Base-by-base conservation (phyloP, 2,113 vertebrate species). In the Oryctolagus cuniculus region DNA sequence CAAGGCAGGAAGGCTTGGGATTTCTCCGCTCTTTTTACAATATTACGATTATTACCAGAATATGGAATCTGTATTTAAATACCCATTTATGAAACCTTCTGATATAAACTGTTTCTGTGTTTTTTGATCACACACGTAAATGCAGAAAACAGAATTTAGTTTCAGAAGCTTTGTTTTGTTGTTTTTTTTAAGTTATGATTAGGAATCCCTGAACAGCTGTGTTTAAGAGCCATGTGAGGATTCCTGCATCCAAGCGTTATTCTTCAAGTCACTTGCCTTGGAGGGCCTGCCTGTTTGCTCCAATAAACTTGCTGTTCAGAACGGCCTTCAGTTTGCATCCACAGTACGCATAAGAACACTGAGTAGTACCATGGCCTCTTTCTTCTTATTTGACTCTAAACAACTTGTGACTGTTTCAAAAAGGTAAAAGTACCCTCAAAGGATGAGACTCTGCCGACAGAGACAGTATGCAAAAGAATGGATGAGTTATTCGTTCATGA, bases 401-500 rank as follows among this genome's bases (percentile, higher is more conserved):
- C 91, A 38, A 69, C 87, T 80, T 96, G 44, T 92, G 49, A 84
- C 77, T 88, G 16, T 36, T 86, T 89, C 84, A 24, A 78, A 70
- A 92, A 87, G 34, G 55, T 78, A 91, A 78, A 67, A 63, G 81
- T 72, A n/a, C n/a, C 44, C 58, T 87, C 64, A 89, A 49, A 95
- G 83, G 64, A 82, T 83, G 38, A 74, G 81, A 91, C 64, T 90
- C 75, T 81, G 84, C 72, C 69, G 31, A 72, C 75, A 83, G 19
- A 51, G 70, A 55, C 55, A 58, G 5, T 74, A 29, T 70, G 34
- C 84, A 58, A 31, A 74, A 73, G 38, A 77, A 67, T 22, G 13
- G 64, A 51, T 73, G 82, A 58, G 34, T 80, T 90, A 91, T 83
- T 74, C n/a, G 80, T 58, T 83, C 79, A 91, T 89, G 88, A 93